A percentile compares a stretch with the other conserved stretches of the same genome.
These are phyloP conservation scores for Hydriomena furcata DNA, from an alignment of 2,888 invertebrate species.

Conservation along the genomic window DNA sequence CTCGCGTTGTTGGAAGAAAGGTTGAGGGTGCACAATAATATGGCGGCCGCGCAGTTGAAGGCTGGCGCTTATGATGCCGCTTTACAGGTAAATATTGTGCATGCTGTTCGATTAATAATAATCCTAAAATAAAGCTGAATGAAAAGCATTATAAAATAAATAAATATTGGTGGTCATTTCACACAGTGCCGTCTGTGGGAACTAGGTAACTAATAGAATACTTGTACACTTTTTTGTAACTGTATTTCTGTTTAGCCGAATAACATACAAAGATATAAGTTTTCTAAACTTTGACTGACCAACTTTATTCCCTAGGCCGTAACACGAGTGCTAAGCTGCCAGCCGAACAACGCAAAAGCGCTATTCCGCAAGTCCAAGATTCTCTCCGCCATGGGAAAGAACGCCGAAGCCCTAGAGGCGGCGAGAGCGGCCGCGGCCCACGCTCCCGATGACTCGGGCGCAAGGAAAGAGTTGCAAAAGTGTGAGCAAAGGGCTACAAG, in stretches of 20 bases:
- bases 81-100: slow-evolving; percentile 78
- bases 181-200: too few relatives aligned
- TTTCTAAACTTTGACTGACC: too few relatives aligned
- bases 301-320: slow-evolving; percentile 84
- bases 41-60: slow-evolving; percentile 96
- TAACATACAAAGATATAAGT: too few relatives aligned
- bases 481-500: slow-evolving; percentile 65
- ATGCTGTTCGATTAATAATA: background rate
- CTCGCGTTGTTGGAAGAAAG: slow-evolving; percentile 88
- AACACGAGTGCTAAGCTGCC: slow-evolving; percentile 91
- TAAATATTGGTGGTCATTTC: too few relatives aligned
- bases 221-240: too few relatives aligned
- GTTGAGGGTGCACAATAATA: slow-evolving; percentile 94
- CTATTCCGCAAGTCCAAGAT: slow-evolving; percentile 89
- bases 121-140: too few relatives aligned
- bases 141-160: too few relatives aligned
- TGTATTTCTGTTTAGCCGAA: too few relatives aligned
- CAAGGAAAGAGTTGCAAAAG: slow-evolving; percentile 65
- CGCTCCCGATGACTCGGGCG: slow-evolving; percentile 69
- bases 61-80: slow-evolving; percentile 94
- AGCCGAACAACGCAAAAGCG: slow-evolving; percentile 95
- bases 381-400: slow-evolving; percentile 81
- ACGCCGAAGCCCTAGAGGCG: slow-evolving; percentile 86
- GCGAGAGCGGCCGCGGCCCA: slow-evolving; percentile 66
- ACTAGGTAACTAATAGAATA: too few relatives aligned